phyloP scores from a whole-genome alignment of 2,113 vertebrate genomes.

The Tachuris rubrigastra region DNA sequence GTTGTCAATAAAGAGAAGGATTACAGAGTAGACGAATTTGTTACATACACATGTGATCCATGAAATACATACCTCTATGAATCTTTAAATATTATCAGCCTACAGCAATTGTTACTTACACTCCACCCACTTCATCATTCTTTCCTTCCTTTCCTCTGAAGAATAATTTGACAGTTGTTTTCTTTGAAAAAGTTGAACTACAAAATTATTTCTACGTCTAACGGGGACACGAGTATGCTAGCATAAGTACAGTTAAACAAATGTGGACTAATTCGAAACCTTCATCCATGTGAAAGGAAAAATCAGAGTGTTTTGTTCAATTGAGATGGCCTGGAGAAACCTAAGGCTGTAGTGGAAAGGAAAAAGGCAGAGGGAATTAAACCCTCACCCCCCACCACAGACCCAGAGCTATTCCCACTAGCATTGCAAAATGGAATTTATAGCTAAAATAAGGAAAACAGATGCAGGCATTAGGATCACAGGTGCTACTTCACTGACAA shows the following conservation, averaged over 20 bases:
- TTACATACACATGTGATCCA: constrained; percentile 1
- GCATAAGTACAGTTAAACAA: not conserved
- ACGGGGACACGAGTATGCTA: not conserved
- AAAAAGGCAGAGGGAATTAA: not conserved
- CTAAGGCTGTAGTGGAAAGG: not conserved
- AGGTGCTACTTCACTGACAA: constrained; percentile 38
- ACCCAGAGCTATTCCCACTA: not conserved
- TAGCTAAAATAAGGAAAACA: constrained; percentile 18
- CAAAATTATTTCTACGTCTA: not conserved
- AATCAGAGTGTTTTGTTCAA: not conserved
- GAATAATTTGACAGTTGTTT: constrained; percentile 39
- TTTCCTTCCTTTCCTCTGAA: constrained; percentile 32
- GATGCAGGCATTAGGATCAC: constrained; percentile 13
- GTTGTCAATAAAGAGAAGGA: constrained; percentile 35
- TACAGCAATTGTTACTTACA: constrained; percentile 57
- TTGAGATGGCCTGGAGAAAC: not conserved
- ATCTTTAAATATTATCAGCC: constrained; percentile 51
- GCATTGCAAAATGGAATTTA: not conserved
- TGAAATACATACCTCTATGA: constrained; percentile 37
- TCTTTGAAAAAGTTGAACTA: constrained; percentile 11
- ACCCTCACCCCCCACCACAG: not conserved
- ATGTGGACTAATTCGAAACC: not conserved
- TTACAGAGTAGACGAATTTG: constrained; percentile 46
- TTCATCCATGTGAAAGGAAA: not conserved
- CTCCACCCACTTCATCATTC: constrained; percentile 39